phyloP scores from a whole-genome alignment of 1,140 invertebrate genomes.

The Neelides sp. region DNA sequence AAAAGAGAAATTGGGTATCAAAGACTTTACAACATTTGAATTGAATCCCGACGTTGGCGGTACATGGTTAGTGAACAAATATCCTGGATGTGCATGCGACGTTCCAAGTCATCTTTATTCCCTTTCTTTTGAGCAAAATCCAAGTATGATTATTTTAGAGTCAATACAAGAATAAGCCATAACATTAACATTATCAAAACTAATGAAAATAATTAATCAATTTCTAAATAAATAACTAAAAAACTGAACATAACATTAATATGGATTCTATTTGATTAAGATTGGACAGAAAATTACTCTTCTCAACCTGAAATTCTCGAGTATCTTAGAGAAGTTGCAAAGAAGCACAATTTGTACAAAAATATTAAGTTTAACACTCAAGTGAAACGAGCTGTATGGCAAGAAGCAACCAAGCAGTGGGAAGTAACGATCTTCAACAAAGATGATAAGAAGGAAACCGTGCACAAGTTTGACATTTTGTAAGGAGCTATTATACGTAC shows the following conservation, averaged over 20 bases:
- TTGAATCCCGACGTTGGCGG: constrained; percentile 17
- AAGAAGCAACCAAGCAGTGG: constrained; percentile 16
- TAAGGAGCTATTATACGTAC: not conserved
- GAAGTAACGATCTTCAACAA: not conserved
- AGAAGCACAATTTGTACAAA: constrained; percentile 18
- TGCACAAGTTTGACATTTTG: constrained; percentile 13
- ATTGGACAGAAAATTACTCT: constrained; percentile 20
- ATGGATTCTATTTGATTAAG: constrained; percentile 12
- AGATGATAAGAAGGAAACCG: not conserved
- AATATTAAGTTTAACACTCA: constrained; percentile 14
- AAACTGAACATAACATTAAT: too few species aligned
- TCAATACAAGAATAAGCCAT: not conserved
- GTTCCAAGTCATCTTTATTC: constrained; percentile 18
- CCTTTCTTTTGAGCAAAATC: constrained; percentile 21
- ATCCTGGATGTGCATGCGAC: constrained; percentile 25
- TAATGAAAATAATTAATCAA: not conserved
- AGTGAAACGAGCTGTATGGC: constrained; percentile 16
- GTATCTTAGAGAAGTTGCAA: constrained; percentile 12
- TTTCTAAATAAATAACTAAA: not conserved
- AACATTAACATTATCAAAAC: not conserved
- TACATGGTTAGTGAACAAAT: constrained; percentile 21
- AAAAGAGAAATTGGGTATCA: constrained; percentile 14
- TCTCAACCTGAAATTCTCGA: constrained; percentile 15
- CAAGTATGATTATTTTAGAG: constrained; percentile 10
- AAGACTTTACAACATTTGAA: constrained; percentile 16